A percentile compares a stretch with the other conserved stretches of the same genome.
Evolutionary conservation across 2,113 vertebrate species (phyloP).

Genomic region (Pyxicephalus adspersus): DNA sequence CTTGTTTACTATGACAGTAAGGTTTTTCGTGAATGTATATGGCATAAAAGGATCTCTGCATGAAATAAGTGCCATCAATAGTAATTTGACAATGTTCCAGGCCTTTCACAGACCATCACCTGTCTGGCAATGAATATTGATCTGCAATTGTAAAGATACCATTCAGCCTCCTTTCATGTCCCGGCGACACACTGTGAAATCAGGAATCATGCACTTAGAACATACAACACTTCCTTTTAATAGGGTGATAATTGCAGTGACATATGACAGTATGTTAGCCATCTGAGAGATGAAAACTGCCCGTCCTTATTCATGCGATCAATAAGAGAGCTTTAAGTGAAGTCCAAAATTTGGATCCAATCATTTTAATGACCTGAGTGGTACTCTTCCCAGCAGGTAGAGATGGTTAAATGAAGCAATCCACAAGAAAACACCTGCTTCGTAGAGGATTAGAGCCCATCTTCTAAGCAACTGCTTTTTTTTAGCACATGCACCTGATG

Average conservation of each 20-base stretch:
- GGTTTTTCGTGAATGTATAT: too few species aligned
- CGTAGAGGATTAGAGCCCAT: constrained; percentile 25
- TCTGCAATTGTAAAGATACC: constrained; percentile 29
- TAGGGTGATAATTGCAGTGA: constrained; percentile 40
- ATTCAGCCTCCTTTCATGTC: constrained; percentile 31
- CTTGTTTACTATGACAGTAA: too few species aligned
- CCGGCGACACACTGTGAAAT: constrained; percentile 27
- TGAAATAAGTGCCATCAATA: not conserved
- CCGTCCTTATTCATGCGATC: constrained; percentile 9
- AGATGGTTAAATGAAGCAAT: constrained; percentile 25
- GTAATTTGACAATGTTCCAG: not conserved
- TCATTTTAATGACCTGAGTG: constrained; percentile 41
- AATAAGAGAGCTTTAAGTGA: constrained; percentile 18
- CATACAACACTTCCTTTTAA: constrained; percentile 31
- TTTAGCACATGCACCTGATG: constrained; percentile 23
- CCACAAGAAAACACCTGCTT: constrained; percentile 31
- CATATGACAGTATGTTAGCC: constrained; percentile 19
- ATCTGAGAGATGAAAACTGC: constrained; percentile 35
- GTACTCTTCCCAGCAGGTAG: constrained; percentile 36
- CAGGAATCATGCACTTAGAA: constrained; percentile 15
- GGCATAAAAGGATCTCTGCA: not conserved
- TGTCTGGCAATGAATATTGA: constrained; percentile 30
- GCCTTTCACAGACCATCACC: constrained; percentile 21
- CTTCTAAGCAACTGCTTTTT: constrained; percentile 5
- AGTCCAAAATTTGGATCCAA: constrained; percentile 33